Conservation (phyloP, 2,888 invertebrate genomes). For the Drosophila nr. fundita region DNA sequence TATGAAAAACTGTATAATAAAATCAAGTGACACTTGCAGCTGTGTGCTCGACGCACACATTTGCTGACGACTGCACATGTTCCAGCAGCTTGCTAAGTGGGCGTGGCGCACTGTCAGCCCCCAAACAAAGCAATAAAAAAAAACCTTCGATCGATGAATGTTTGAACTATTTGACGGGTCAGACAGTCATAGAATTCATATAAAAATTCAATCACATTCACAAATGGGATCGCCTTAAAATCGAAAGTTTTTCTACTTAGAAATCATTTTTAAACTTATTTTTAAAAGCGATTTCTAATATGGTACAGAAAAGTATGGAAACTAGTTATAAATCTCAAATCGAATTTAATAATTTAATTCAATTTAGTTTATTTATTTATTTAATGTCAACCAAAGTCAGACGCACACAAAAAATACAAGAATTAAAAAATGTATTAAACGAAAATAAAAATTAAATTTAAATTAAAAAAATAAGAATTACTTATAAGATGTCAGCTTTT, state of each 20-base stretch:
- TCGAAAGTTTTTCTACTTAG: neutral
- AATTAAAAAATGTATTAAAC: neutral
- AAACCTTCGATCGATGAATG: neutral
- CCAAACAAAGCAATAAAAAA: neutral
- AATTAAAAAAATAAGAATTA: neutral
- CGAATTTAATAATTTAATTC: neutral
- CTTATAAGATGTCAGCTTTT: neutral
- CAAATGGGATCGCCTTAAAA: neutral
- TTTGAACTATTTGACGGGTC: slow-evolving; percentile 9
- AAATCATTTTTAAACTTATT: neutral
- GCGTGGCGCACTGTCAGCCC: slow-evolving; percentile 5
- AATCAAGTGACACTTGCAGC: slow-evolving; percentile 66
- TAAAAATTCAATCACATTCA: neutral
- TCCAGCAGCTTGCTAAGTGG: slow-evolving; percentile 35
- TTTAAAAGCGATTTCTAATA: neutral
- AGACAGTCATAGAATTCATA: neutral
- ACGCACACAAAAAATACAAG: neutral
- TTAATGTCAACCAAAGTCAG: neutral
- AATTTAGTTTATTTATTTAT: neutral
- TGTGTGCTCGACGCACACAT: slow-evolving; percentile 40
- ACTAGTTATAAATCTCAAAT: neutral
- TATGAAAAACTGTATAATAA: slow-evolving; percentile 42
- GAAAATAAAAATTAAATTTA: neutral
- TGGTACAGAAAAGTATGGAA: neutral
- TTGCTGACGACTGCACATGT: slow-evolving; percentile 32